phyloP scores from a whole-genome alignment of 2,113 vertebrate genomes.

The Gadus macrocephalus region DNA sequence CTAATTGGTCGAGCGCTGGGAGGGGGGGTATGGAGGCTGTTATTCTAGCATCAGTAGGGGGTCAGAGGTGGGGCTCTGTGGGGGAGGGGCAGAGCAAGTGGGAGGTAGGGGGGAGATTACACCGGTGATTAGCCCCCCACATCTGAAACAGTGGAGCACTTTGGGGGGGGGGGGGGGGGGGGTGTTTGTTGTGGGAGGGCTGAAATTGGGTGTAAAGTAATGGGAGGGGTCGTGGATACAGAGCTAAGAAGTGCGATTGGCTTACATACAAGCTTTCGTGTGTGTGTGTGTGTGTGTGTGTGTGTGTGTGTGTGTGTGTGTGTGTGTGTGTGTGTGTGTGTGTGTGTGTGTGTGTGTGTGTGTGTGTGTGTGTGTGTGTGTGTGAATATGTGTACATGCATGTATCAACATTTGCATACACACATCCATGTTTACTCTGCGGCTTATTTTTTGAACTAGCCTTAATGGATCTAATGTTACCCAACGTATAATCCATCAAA shows the following conservation, averaged over 20 bases:
- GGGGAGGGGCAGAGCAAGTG: constrained; percentile 62
- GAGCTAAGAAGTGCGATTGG: neutral
- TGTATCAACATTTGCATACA: no score
- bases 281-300: neutral
- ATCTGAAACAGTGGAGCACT: constrained; percentile 39
- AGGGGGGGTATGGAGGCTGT: constrained; percentile 57
- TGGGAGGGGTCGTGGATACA: constrained; percentile 18
- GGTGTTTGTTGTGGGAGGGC: constrained; percentile 24
- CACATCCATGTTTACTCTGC: no score
- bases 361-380: neutral
- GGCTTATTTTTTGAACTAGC: no score
- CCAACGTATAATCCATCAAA: no score
- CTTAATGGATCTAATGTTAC: no score
- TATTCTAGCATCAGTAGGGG: constrained; percentile 63
- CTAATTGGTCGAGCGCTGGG: constrained; percentile 58
- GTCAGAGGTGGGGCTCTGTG: constrained; percentile 61
- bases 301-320: constrained; percentile 2
- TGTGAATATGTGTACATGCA: no score
- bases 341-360: neutral
- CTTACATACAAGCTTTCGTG: no score
- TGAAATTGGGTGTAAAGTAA: constrained; percentile 48
- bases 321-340: neutral
- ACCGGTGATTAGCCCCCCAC: constrained; percentile 63
- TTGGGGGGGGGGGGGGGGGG: neutral
- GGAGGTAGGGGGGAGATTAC: constrained; percentile 60